Conservation (phyloP, 1,140 invertebrate genomes). For the Euwallacea fornicatus region DNA sequence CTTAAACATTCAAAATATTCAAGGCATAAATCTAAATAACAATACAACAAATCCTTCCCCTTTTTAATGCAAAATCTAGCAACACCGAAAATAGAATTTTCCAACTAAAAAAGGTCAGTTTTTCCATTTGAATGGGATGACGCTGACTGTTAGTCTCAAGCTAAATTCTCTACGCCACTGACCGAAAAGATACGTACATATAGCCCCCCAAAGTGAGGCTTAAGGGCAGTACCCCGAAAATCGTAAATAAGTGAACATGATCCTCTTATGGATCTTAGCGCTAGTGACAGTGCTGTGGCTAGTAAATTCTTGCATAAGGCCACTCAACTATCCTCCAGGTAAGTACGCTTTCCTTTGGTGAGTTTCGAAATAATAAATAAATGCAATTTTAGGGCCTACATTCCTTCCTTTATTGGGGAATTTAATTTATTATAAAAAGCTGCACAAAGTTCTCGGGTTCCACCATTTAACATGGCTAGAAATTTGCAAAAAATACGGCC, state of each 20-base stretch:
- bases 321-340: slow-evolving; percentile 41
- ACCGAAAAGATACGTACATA: background rate
- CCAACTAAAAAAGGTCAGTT: background rate
- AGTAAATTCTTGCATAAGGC: slow-evolving; percentile 15
- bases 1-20: too few species aligned
- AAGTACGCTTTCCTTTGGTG: background rate
- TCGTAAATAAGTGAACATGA: slow-evolving; percentile 19
- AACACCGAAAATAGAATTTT: background rate
- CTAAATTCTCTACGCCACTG: slow-evolving; percentile 13
- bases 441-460: too few species aligned
- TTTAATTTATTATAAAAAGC: too few species aligned
- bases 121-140: too few species aligned
- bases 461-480: slow-evolving; percentile 56
- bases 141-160: background rate
- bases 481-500: slow-evolving; percentile 61
- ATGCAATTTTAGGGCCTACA: too few species aligned
- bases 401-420: too few species aligned
- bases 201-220: background rate
- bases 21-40: too few species aligned
- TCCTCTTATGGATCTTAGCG: slow-evolving; percentile 14
- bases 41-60: background rate
- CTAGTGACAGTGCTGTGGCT: slow-evolving; percentile 20
- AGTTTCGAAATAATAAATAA: too few species aligned
- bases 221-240: slow-evolving; percentile 16
- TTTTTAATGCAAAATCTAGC: slow-evolving; percentile 6